phyloP scores from a whole-genome alignment of 2,888 invertebrate species.

The Boloria selene region DNA sequence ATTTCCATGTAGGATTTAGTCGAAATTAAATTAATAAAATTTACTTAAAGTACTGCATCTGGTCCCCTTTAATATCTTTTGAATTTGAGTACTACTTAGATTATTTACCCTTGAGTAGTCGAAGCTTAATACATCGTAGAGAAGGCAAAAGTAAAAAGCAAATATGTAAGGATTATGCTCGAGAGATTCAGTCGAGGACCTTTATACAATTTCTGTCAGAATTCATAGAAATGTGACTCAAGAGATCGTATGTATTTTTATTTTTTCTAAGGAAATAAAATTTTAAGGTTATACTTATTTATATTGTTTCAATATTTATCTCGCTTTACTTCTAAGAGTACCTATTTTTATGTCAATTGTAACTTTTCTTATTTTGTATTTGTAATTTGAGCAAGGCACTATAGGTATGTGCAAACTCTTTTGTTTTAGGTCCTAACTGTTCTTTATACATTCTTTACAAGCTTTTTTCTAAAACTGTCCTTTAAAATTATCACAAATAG shows the following conservation, averaged over 20 bases:
- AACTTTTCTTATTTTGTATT: too few species aligned
- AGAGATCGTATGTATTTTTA: constrained; percentile 20
- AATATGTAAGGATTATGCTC: constrained; percentile 26
- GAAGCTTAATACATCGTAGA: constrained; percentile 22
- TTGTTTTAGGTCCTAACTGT: too few species aligned
- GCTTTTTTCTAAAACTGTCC: too few species aligned
- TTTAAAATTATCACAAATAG: too few species aligned
- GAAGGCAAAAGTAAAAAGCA: constrained; percentile 22
- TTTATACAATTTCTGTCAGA: constrained; percentile 19
- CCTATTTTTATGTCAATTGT: too few species aligned
- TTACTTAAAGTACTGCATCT: too few species aligned
- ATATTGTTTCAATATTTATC: background rate
- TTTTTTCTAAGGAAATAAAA: background rate
- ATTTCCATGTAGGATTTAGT: too few species aligned
- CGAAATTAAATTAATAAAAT: too few species aligned
- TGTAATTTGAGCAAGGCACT: too few species aligned
- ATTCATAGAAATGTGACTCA: constrained; percentile 8
- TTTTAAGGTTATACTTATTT: constrained; percentile 6
- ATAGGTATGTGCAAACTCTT: too few species aligned
- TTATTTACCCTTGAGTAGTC: constrained; percentile 1
- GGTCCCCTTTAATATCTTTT: background rate
- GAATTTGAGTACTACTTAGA: background rate
- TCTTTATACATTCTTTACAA: too few species aligned
- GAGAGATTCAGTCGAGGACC: constrained; percentile 15
- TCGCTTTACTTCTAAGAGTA: too few species aligned